Evolutionary conservation across 2,888 invertebrate species (phyloP), one percentile per base, ranked within the genome.

Genomic region (Bursaphelenchus okinawaensis): DNA sequence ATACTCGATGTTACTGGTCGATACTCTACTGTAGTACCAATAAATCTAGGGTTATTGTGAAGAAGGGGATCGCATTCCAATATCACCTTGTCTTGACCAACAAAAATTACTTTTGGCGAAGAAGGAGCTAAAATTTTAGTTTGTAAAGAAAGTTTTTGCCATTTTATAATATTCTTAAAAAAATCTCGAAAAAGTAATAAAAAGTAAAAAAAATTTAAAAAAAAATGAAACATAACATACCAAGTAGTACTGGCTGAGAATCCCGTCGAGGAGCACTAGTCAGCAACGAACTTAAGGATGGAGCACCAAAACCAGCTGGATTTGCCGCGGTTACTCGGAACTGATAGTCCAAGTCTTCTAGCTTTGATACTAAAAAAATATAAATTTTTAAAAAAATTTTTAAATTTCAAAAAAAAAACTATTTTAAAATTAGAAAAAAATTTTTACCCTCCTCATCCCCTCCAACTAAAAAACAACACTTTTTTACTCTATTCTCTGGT

Each of bases 311-410:
- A 24, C 81, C 82, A 61, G 73, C 72, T 52, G 75, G 59, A 56
- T 81, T 77, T 57, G 78, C 80, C 7, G 82, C 82, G 24, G 78
- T 72, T 24, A 83, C 80, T 8, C 82, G 79, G 65, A 82, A 83
- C 58, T 80, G 79, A 31, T 73, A 73, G 24, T 79, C 67, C 26
- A 64, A 58, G 9, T 70, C 70, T 50, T 68, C 60, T 8, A 71
- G 66, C 40, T 79, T 73, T 64, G 60, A 59, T 16, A 59, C 60
- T 59, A 24, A 59, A 59, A 59, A 26, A 8, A 52, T 9, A n/a
- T n/a, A 40, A 40, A 40, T 40, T 1, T 40, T 40, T 40, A n/a
- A n/a, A 40, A 40, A 29, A 40, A 1, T 40, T 40, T 40, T n/a
- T n/a, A n/a, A n/a, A n/a, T n/a, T n/a, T n/a, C n/a, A n/a, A n/a